A percentile compares a stretch with the other conserved stretches of the same genome.
phyloP scores from a whole-genome alignment of 1,140 invertebrate species.

The Acyrthosiphon pisum region DNA sequence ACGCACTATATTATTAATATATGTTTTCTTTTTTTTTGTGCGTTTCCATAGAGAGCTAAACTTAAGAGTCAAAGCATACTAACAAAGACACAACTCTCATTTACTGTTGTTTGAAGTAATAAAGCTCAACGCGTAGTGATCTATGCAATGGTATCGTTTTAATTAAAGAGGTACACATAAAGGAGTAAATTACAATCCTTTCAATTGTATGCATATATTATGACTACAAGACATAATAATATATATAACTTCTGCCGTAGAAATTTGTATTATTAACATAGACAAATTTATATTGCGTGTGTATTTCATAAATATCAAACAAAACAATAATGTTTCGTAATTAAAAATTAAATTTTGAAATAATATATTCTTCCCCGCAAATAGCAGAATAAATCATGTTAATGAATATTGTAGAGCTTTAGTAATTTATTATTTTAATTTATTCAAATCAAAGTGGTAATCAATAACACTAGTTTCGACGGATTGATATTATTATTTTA shows the following conservation, averaged over 20 bases:
- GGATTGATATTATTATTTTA: constrained; percentile 29
- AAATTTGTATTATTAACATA: not conserved
- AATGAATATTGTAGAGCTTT: constrained; percentile 36
- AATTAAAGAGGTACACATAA: constrained; percentile 8
- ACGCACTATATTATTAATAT: not conserved
- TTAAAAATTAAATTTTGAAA: not conserved
- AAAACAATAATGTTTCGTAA: not conserved
- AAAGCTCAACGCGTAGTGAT: constrained; percentile 5
- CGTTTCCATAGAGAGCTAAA: not conserved
- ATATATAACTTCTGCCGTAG: not conserved
- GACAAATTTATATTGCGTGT: not conserved
- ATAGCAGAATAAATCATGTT: constrained; percentile 26
- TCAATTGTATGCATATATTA: not conserved
- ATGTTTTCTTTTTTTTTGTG: not conserved
- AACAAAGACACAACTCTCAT: constrained; percentile 27
- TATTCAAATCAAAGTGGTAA: constrained; percentile 35
- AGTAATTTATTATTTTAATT: constrained; percentile 47
- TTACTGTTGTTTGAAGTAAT: constrained; percentile 24
- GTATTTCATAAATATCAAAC: not conserved
- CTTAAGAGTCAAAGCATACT: not conserved
- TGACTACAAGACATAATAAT: not conserved
- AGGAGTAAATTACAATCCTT: not conserved
- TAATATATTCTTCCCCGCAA: not conserved
- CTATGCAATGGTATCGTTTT: constrained; percentile 29
- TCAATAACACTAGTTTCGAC: constrained; percentile 28